Base-by-base conservation (phyloP, 2,113 vertebrate species). In the Passer montanus region DNA sequence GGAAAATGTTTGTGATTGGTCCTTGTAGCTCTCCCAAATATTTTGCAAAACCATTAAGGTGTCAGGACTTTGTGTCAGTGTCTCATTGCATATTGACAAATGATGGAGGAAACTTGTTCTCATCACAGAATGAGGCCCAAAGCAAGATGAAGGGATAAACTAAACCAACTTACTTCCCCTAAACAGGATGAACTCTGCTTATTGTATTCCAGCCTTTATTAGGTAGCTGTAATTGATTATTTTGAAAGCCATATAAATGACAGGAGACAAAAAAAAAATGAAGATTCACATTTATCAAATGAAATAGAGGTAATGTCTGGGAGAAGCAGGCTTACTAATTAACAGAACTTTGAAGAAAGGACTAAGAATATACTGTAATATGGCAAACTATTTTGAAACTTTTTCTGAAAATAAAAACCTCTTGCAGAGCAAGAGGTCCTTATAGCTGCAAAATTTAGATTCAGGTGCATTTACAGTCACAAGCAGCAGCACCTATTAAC, bases 381-480 rank as follows among this genome's bases (percentile, higher is more conserved):
- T 75, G 63, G 53, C n/a, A 88, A 84, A 60, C 19, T 75, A 56
- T 93, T 88, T 53, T 53, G 81, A 80, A 92, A 90, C 41, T 83
- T 70, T 87, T 56, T 6, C 15, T 58, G 69, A 59, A 89, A 84
- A 95, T n/a, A 81, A 89, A 77, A 88, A 13, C 21, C 9, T 81
- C n/a, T 75, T 52, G 35, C 33, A 60, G 17, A 39, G 4, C 3
- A 28, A 82, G 30, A 86, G 35, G 47, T 53, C 44, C 37, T 43
- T 69, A 16, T 49, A 68, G 60, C 52, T 88, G 55, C n/a, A 78
- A 93, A 93, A 89, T 93, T 76, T 77, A 66, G 64, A 90, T 93
- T 87, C 31, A 70, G 83, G 84, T 94, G 94, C 72, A 81, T 95
- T 96, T 30, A 3, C 89, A 96, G 62, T 97, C 95, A 90, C 87